Evolutionary conservation across 2,797 vertebrate genomes (phyloP), one percentile per base, ranked within the genome.

Genomic region (Argentina silus): DNA sequence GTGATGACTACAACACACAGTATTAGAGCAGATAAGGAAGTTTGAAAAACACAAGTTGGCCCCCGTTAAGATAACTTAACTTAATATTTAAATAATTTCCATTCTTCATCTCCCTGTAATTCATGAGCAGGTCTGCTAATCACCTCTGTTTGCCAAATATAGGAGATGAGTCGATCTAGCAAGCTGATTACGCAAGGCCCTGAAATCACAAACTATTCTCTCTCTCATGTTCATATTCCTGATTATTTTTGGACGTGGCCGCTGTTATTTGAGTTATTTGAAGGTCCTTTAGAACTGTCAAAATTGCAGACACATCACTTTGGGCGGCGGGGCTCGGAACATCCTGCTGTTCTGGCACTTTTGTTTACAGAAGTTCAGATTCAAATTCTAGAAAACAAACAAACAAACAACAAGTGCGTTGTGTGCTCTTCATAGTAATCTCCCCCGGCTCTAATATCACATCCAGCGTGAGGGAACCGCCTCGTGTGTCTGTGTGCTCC

Each of bases 341-440:
- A 36, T 36, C 27, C 27, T 36, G 27, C 27, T 60, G n/a, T 47
- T 17, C 48, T 42, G 73, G 50, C 73, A 78, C 55, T 67, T 73
- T 78, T 61, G 70, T 71, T 69, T 78, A 75, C 83, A 76, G 73
- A 78, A 53, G 68, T 55, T 4, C 70, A 45, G 51, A 84, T 82
- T 82, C 75, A 82, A 75, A 85, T 82, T 81, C 72, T 80, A 78
- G 70, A 75, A 82, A 82, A 77, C 83, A 79, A 79, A 77, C 72
- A 79, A 81, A 81, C 74, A 74, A 66, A 73, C 65, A 67, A 65
- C 67, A 65, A 36, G 51, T 77, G 65, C 69, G 12, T 61, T 27
- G 62, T 67, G 47, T 63, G 67, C 55, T 17, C 57, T 10, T 14
- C 61, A 64, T 56, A 47, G 1, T 15, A 56, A 66, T 69, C 56